Evolutionary conservation across 2,888 invertebrate genomes (phyloP).

Genomic region (Pseudococcus viburni): DNA sequence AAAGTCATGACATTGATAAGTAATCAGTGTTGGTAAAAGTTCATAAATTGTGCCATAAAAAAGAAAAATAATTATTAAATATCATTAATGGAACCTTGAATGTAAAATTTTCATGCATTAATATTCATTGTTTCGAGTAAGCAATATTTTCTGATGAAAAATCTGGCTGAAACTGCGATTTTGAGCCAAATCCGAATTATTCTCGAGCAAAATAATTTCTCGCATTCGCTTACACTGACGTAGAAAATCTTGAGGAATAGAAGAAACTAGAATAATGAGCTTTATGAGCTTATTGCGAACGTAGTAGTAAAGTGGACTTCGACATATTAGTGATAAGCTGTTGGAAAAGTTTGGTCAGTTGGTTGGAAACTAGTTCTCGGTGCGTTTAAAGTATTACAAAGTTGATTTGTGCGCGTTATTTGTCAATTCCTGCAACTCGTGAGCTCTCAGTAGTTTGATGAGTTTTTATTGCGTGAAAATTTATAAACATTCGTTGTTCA

Average conservation of each 20-base stretch:
- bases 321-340: conserved; percentile 49
- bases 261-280: conserved; percentile 48
- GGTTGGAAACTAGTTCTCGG: conserved; percentile 25
- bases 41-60: not conserved
- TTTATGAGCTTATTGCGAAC: not conserved
- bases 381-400: not conserved
- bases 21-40: not conserved
- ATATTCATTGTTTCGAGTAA: not conserved
- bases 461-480: conserved; percentile 60
- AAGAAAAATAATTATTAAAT: not conserved
- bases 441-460: conserved; percentile 60
- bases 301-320: conserved; percentile 33
- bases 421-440: conserved; percentile 50
- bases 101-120: not conserved
- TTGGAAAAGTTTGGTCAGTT: conserved; percentile 5
- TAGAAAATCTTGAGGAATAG: conserved; percentile 11
- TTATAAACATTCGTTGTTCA: conserved; percentile 65
- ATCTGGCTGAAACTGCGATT: not conserved
- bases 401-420: conserved; percentile 22
- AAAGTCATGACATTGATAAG: conserved; percentile 36
- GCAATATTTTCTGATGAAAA: not conserved
- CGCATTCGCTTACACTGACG: not conserved
- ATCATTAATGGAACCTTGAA: not conserved
- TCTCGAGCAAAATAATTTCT: not conserved
- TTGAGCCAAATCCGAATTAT: not conserved